These are phyloP conservation scores for Neodon shergylaensis DNA, from an alignment of 2,113 vertebrate species.

Conservation along the genomic window DNA sequence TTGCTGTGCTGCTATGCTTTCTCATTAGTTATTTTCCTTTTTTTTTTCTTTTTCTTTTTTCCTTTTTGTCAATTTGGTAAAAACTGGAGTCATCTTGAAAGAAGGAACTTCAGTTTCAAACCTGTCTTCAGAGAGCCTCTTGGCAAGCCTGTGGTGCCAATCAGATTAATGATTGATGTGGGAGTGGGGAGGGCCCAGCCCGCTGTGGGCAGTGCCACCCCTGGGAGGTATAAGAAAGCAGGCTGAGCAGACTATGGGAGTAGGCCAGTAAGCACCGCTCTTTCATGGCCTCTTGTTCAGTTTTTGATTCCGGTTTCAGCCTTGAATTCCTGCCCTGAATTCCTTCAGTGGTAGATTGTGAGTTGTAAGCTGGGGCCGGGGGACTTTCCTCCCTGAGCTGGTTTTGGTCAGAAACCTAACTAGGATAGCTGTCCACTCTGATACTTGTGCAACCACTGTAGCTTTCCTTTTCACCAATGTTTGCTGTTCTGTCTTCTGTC, in stretches of 20 bases:
- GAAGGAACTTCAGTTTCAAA: not conserved
- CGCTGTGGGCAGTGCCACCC: not conserved
- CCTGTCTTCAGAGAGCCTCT: not conserved
- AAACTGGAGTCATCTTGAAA: not conserved
- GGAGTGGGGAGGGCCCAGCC: not conserved
- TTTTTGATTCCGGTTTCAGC: not conserved
- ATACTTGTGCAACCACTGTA: not conserved
- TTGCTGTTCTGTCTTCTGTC: not conserved
- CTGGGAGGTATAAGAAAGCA: not conserved
- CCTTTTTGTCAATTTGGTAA: not conserved
- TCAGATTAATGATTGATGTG: not conserved
- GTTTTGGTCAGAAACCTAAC: not conserved
- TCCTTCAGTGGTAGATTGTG: not conserved
- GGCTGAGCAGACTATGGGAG: not conserved
- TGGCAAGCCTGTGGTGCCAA: not conserved
- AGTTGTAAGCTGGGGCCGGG: not conserved
- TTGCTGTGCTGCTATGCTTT: not conserved
- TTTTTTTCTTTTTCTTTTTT: not conserved
- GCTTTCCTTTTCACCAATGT: constrained; percentile 14
- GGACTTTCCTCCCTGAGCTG: not conserved
- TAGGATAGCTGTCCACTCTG: not conserved
- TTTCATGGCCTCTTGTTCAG: not conserved
- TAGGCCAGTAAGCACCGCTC: not conserved
- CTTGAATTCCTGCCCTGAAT: not conserved
- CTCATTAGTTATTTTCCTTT: not conserved